Evolutionary conservation across 2,797 vertebrate genomes (phyloP).

Genomic region (Schizothorax lantsangensis): DNA sequence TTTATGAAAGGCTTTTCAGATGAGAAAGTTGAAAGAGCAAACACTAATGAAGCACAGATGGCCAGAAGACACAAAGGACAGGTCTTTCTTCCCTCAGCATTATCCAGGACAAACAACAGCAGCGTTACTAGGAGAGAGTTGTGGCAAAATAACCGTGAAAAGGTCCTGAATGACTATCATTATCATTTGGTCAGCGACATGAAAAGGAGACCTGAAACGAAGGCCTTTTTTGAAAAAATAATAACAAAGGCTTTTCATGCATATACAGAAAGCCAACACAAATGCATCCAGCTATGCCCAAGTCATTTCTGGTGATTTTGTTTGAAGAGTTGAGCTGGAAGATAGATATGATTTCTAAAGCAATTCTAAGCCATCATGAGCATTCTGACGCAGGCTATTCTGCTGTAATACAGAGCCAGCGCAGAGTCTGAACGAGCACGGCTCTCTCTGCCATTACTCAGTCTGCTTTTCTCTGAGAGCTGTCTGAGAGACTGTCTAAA

Average conservation of each 20-base stretch:
- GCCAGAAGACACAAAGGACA: conserved; percentile 33
- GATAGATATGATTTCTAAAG: background rate
- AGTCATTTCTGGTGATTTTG: background rate
- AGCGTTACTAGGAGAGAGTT: background rate
- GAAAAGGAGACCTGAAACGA: conserved; percentile 11
- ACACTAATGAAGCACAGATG: conserved; percentile 51
- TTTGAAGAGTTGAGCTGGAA: conserved; percentile 2
- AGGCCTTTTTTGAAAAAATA: background rate
- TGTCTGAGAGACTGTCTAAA: background rate
- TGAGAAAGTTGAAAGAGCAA: conserved; percentile 27
- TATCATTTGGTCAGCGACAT: conserved; percentile 22
- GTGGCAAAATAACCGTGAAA: conserved; percentile 4
- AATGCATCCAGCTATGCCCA: background rate
- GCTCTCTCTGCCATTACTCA: conserved; percentile 24
- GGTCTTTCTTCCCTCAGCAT: conserved; percentile 16
- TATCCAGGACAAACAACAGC: conserved; percentile 17
- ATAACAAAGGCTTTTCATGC: background rate
- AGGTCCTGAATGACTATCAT: background rate
- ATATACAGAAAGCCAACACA: conserved; percentile 14
- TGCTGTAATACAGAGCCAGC: background rate
- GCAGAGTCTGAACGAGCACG: background rate
- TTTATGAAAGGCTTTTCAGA: conserved; percentile 24
- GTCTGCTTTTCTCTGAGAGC: conserved; percentile 20
- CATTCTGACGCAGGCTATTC: background rate
- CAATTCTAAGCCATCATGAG: conserved; percentile 21